Evolutionary conservation across 2,888 invertebrate species (phyloP).

Genomic region (Conistra vaccinii): DNA sequence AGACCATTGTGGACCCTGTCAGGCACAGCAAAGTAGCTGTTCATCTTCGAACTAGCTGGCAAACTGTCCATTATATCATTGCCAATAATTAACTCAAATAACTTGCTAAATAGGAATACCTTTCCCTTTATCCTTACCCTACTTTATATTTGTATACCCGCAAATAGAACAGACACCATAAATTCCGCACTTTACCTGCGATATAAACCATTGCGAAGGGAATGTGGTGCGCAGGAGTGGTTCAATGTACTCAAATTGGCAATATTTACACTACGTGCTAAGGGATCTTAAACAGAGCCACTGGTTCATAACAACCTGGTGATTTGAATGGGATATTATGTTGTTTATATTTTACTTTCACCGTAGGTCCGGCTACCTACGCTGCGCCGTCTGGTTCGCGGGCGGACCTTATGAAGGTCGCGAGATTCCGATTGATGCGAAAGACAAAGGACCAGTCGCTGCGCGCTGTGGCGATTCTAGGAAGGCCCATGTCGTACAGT

Average conservation of each 20-base stretch:
- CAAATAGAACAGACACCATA: slow-evolving; percentile 11
- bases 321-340: slow-evolving; percentile 25
- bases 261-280: slow-evolving; percentile 53
- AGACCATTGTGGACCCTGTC: background rate
- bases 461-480: background rate
- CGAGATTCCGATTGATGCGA: background rate
- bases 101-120: background rate
- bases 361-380: background rate
- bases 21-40: background rate
- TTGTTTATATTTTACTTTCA: slow-evolving; percentile 1
- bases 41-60: background rate
- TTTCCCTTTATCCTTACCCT: background rate
- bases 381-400: background rate
- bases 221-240: slow-evolving; percentile 27
- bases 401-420: too few species aligned
- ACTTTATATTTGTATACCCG: background rate
- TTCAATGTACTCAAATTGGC: slow-evolving; percentile 52
- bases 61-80: background rate
- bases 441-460: background rate
- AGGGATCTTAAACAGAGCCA: slow-evolving; percentile 43
- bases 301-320: background rate
- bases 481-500: background rate
- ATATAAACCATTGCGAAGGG: slow-evolving; percentile 56
- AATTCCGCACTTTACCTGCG: slow-evolving; percentile 21
- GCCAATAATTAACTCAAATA: background rate